Percentiles rank a stretch among this genome's conserved stretches.
phyloP scores from a whole-genome alignment of 2,113 vertebrate genomes.

The Corynorhinus townsendii region DNA sequence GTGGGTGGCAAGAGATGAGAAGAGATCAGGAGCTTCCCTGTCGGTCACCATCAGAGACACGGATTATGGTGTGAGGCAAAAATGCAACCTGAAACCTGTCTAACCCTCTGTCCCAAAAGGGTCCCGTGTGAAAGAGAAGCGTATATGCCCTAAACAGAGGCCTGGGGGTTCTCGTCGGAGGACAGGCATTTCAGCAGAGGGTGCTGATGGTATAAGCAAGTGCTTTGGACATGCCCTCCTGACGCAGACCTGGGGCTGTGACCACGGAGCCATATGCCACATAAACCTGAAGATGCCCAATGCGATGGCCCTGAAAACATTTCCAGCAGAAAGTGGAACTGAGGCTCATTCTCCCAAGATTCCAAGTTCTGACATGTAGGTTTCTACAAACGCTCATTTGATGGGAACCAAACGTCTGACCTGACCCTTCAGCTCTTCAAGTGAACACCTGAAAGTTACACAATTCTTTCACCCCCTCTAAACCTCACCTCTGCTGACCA shows the following conservation, averaged over 20 bases:
- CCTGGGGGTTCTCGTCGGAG: background rate
- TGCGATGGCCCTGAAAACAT: background rate
- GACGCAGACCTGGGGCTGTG: background rate
- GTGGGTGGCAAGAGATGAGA: background rate
- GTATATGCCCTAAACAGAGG: background rate
- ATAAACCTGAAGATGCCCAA: background rate
- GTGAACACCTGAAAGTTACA: background rate
- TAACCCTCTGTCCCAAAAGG: background rate
- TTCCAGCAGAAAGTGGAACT: background rate
- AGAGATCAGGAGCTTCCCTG: background rate
- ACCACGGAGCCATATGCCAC: background rate
- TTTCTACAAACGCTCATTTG: background rate
- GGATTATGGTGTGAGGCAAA: background rate
- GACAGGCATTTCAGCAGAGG: background rate
- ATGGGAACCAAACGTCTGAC: background rate
- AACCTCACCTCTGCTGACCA: background rate
- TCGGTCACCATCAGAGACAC: background rate
- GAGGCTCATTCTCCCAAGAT: background rate
- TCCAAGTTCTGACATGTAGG: background rate
- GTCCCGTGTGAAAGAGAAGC: background rate
- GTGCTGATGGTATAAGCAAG: background rate
- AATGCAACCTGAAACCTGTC: background rate
- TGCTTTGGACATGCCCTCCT: background rate
- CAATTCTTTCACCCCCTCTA: background rate
- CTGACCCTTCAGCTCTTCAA: background rate